Evolutionary conservation across 2,888 invertebrate genomes (phyloP).

Genomic region (Tortricodes alternella): DNA sequence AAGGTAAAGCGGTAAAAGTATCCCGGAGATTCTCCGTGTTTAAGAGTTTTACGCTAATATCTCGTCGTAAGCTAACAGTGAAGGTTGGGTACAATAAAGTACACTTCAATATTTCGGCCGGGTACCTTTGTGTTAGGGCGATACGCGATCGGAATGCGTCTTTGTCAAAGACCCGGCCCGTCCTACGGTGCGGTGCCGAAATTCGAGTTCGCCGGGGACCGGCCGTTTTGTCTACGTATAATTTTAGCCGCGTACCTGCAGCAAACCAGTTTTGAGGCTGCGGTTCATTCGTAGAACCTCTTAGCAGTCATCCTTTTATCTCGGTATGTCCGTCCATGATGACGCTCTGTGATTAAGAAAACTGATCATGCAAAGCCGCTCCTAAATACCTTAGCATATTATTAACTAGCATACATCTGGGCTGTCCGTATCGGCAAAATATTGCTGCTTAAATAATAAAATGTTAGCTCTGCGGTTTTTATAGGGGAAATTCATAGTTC

Average conservation of each 20-base stretch:
- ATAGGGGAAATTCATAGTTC: too few relatives aligned
- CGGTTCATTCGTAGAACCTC: slow-evolving; percentile 62
- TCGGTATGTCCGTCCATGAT: slow-evolving; percentile 44
- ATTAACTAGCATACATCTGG: too few relatives aligned
- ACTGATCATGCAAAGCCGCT: slow-evolving; percentile 18
- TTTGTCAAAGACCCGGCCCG: slow-evolving; percentile 63
- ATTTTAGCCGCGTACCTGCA: slow-evolving; percentile 76
- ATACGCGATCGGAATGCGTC: slow-evolving; percentile 67
- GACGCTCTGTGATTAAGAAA: slow-evolving; percentile 40
- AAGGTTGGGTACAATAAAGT: slow-evolving; percentile 22
- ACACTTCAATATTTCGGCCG: slow-evolving; percentile 33
- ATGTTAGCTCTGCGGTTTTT: too few relatives aligned
- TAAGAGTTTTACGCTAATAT: slow-evolving; percentile 25
- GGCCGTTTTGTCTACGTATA: slow-evolving; percentile 71
- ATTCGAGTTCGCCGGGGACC: slow-evolving; percentile 51
- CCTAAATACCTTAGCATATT: too few relatives aligned
- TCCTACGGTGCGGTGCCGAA: slow-evolving; percentile 61
- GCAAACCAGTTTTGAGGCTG: slow-evolving; percentile 68
- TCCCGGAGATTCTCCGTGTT: slow-evolving; percentile 11
- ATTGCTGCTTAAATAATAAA: too few relatives aligned
- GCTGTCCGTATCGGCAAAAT: too few relatives aligned
- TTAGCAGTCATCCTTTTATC: slow-evolving; percentile 59
- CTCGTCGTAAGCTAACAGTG: slow-evolving; percentile 20
- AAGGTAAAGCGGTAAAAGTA: slow-evolving; percentile 22
- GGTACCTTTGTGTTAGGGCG: slow-evolving; percentile 46